Percentiles rank a stretch among this genome's conserved stretches.
Conservation (phyloP, 2,888 invertebrate genomes). For the Hofmannophila pseudospretella region DNA sequence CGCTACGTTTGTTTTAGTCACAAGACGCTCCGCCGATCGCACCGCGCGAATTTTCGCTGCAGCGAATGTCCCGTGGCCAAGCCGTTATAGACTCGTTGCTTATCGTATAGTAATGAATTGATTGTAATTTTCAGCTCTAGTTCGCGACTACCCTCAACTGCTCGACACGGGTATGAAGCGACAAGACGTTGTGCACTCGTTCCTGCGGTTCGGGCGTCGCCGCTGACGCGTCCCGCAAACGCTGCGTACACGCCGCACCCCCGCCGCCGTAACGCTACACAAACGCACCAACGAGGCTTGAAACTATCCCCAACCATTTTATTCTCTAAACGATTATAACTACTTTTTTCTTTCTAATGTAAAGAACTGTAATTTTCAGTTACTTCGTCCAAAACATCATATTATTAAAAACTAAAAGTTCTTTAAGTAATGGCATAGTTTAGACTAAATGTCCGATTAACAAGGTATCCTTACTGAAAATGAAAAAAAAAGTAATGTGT, state of each 20-base stretch:
- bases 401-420: conserved; percentile 20
- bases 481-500: conserved; percentile 12
- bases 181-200: conserved; percentile 94
- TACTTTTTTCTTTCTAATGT: neutral
- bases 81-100: too few species aligned
- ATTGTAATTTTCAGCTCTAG: conserved; percentile 45
- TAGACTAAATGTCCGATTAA: conserved; percentile 9
- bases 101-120: too few species aligned
- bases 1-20: too few species aligned
- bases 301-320: neutral
- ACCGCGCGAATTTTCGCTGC: too few species aligned
- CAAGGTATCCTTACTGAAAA: conserved; percentile 41
- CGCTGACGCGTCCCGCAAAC: conserved; percentile 72
- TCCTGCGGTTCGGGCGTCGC: conserved; percentile 91
- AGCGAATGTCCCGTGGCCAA: too few species aligned
- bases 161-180: conserved; percentile 86
- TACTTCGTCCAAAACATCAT: conserved; percentile 66
- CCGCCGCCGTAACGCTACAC: conserved; percentile 20
- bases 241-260: conserved; percentile 24
- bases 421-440: conserved; percentile 19
- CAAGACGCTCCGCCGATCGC: too few species aligned
- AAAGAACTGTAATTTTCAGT: conserved; percentile 10
- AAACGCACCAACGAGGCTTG: conserved; percentile 23
- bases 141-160: conserved; percentile 71
- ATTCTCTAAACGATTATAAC: conserved; percentile 1